phyloP scores from a whole-genome alignment of 2,113 vertebrate genomes.

The Spizaetus ornatus region DNA sequence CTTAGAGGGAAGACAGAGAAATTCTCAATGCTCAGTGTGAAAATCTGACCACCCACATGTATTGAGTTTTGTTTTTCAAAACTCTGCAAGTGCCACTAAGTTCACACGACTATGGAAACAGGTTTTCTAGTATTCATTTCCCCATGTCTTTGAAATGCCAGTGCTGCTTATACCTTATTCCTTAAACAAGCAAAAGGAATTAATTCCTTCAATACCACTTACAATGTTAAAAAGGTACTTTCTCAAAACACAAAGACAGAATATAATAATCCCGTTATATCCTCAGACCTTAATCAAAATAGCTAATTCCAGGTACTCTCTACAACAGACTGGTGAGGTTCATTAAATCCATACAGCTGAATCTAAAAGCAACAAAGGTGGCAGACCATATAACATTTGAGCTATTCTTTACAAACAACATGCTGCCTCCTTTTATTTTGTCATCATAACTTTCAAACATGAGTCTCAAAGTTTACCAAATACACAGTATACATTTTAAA shows the following conservation, averaged over 20 bases:
- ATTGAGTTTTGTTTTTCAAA: neutral
- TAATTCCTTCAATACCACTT: neutral
- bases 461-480: neutral
- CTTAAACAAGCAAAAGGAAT: neutral
- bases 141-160: neutral
- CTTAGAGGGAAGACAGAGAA: neutral
- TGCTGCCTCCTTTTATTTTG: neutral
- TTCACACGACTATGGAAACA: neutral
- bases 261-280: neutral
- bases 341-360: neutral
- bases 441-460: neutral
- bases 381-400: neutral
- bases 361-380: neutral
- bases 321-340: neutral
- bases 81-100: neutral
- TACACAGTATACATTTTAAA: neutral
- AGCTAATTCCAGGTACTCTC: neutral
- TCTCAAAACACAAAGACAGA: neutral
- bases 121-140: neutral
- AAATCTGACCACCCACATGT: neutral
- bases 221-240: neutral
- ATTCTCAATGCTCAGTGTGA: neutral
- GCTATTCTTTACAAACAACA: neutral
- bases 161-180: neutral
- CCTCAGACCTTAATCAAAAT: neutral